Evolutionary conservation across 2,113 vertebrate species (phyloP), one percentile per base, ranked within the genome.

Genomic region (Corythoichthys intestinalis): DNA sequence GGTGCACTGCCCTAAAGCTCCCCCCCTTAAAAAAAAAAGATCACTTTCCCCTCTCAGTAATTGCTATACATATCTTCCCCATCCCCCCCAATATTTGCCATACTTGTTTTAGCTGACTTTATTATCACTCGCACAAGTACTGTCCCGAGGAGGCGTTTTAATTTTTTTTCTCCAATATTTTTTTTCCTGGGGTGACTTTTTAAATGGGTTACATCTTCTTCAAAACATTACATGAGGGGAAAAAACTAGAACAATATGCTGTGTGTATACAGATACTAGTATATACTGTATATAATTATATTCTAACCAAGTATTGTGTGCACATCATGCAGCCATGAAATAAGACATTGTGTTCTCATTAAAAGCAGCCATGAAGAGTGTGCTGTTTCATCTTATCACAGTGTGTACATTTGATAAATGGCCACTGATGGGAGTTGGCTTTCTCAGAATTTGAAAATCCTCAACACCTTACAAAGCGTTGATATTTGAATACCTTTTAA

Each of bases 331-430:
- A 85, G 77, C 88, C 85, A 91, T 90, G 85, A 88, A 90, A 90
- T 87, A 90, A 85, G 78, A 73, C 68, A 86, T 89, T 89, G 83
- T 90, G 90, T 85, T 90, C 89, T 86, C 87, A 83, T 89, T 86
- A 88, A 80, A 90, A 88, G 72, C 77, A 85, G 83, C 76, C 72
- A 77, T 78, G 80, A 86, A 65, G 77, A 82, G 72, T 75, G 66
- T 78, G 75, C 71, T 60, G 74, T 66, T 47, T 66, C 81, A 70
- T 82, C 72, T 76, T 78, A 73, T 73, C 66, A 74, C 72, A 84
- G 75, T 58, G 74, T 80, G 58, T 82, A 77, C 53, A 54, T 78
- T 85, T 39, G 69, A 78, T 84, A 78, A 78, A 66, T 76, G 44
- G 68, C 62, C 63, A 81, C 83, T 90, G 72, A 81, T 69, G 80